Evolutionary conservation across 2,888 invertebrate species (phyloP).

Genomic region (Nemurella pictetii): DNA sequence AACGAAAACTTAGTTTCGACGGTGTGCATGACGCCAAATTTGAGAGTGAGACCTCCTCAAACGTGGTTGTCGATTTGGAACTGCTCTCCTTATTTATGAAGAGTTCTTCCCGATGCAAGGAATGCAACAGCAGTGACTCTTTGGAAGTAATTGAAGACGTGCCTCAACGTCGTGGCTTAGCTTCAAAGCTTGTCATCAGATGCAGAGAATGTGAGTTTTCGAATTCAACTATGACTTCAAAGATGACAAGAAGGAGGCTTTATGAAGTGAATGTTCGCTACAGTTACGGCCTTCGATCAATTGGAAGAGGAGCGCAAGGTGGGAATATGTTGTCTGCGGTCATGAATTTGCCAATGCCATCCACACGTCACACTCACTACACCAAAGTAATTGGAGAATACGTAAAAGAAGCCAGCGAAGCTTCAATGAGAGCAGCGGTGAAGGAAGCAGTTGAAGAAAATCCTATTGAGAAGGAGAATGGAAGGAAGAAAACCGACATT

Average conservation of each 20-base stretch:
- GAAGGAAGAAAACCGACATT: background rate
- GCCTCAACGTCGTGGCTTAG: background rate
- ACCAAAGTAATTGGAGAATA: background rate
- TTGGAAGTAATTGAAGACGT: background rate
- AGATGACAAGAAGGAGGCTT: background rate
- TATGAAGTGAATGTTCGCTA: constrained; percentile 10
- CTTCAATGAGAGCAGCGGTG: background rate
- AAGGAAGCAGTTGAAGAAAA: constrained; percentile 11
- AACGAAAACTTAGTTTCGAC: no score
- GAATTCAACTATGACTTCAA: background rate
- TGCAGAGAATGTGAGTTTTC: background rate
- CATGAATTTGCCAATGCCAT: background rate
- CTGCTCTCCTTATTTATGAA: no score
- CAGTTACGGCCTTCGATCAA: background rate
- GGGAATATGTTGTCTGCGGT: background rate
- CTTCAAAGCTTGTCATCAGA: background rate
- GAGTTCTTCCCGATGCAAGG: background rate
- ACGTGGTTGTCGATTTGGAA: no score
- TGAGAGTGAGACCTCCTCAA: no score
- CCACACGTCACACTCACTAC: background rate
- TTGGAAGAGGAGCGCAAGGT: background rate
- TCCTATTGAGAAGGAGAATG: background rate
- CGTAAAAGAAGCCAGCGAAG: background rate
- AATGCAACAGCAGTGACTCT: background rate
- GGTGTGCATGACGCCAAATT: no score